Evolutionary conservation across 1,140 invertebrate genomes (phyloP), one percentile per base, ranked within the genome.

Genomic region (Neodiprion fabricii): DNA sequence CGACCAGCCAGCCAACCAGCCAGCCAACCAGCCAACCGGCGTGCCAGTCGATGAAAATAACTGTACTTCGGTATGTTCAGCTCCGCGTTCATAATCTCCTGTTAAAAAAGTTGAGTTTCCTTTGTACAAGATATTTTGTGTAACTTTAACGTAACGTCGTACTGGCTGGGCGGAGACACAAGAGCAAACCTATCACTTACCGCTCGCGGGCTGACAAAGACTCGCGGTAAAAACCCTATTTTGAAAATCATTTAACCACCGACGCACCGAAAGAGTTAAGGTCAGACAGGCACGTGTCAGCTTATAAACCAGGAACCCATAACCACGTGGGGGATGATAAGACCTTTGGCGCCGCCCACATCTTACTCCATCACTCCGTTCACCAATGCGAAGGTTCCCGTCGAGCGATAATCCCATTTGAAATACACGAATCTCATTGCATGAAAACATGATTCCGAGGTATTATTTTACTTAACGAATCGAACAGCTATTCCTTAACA

Each of bases 251-350:
- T 61, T 61, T 61, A 61, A 61, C 53, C 9, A 61, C 53, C n/a
- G 9, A 14, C 28, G 11, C n/a, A 61, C 53, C 28, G 73, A 81
- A 78, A 76, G 80, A 75, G 77, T 79, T 81, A 74, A 81, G 71
- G 17, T 74, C 77, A 84, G 80, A 81, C 81, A 82, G 77, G 80
- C 81, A 84, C 81, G 82, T 85, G 82, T 85, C 83, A 77, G 80
- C 79, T 74, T 71, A 40, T 17, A 11, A 82, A 85, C 78, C 79
- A 82, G 83, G 83, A 72, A 72, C 75, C 48, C 77, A 85, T 84
- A 72, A 80, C 28, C 23, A 21, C 23, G 12, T 10, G 53, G 72
- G 72, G 76, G 73, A 67, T 76, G 53, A 61, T 61, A 17, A 17
- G 53, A 61, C 53, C 53, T 61, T 61, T 61, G 11, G 53, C 53